Conservation (phyloP, 2,113 vertebrate genomes). For the Thunnus maccoyii region DNA sequence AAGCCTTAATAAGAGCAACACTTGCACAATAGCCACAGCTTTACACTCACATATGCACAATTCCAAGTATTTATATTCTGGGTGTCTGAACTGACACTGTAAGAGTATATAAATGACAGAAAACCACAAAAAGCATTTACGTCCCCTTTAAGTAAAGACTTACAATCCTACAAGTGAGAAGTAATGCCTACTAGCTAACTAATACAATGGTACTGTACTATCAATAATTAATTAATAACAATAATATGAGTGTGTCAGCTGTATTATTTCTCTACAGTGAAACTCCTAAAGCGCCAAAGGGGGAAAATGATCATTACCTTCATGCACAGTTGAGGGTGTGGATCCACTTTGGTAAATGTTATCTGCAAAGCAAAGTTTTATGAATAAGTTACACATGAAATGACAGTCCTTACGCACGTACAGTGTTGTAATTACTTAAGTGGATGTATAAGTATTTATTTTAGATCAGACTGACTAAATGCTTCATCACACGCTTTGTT, state of each 20-base stretch:
- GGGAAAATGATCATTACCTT: conserved; percentile 83
- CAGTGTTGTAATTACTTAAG: background rate
- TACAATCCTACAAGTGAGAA: background rate
- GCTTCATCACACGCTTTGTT: background rate
- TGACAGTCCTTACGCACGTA: background rate
- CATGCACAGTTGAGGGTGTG: conserved; percentile 89
- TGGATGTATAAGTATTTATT: conserved; percentile 66
- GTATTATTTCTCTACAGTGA: background rate
- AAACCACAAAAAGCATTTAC: too few relatives aligned
- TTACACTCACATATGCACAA: too few relatives aligned
- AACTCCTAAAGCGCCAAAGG: background rate
- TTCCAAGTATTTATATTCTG: too few relatives aligned
- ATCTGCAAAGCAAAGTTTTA: conserved; percentile 79
- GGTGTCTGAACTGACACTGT: too few relatives aligned
- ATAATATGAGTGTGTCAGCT: too few relatives aligned
- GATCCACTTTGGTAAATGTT: conserved; percentile 86
- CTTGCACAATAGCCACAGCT: too few relatives aligned
- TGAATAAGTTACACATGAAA: background rate
- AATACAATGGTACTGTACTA: background rate
- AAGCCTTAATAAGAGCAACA: too few relatives aligned
- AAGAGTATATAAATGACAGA: too few relatives aligned
- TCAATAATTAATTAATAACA: too few relatives aligned
- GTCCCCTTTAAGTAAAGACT: too few relatives aligned
- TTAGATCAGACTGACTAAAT: background rate
- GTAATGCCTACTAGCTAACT: background rate